phyloP scores from a whole-genome alignment of 2,113 vertebrate genomes.

The Phoenicopterus ruber region DNA sequence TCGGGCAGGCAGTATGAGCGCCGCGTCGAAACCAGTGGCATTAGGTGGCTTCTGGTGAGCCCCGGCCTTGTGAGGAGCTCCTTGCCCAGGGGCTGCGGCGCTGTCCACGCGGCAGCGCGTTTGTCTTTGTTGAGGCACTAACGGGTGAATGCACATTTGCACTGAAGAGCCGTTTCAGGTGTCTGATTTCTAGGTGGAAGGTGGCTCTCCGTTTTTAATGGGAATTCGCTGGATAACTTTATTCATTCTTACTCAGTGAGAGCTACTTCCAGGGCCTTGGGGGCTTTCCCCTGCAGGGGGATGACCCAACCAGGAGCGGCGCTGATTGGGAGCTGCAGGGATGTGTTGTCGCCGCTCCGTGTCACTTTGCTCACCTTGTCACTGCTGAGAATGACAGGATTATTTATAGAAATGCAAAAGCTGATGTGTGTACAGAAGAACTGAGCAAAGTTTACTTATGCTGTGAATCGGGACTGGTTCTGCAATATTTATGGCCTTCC shows the following conservation, averaged over 20 bases:
- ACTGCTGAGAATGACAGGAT: background rate
- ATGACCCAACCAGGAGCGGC: fast-evolving
- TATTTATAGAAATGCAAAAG: fast-evolving
- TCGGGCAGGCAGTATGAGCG: background rate
- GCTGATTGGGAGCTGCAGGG: background rate
- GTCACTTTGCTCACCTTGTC: background rate
- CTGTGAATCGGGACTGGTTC: background rate
- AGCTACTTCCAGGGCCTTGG: too few species aligned
- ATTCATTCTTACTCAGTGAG: too few species aligned
- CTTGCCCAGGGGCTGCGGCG: background rate
- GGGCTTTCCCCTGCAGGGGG: background rate
- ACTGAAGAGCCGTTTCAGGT: fast-evolving
- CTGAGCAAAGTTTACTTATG: background rate
- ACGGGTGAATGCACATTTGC: fast-evolving
- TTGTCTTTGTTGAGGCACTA: fast-evolving
- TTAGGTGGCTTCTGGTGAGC: background rate
- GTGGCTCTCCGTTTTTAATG: fast-evolving
- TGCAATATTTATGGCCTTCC: fast-evolving
- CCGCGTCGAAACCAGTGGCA: fast-evolving
- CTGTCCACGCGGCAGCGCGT: fast-evolving
- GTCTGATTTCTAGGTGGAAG: fast-evolving
- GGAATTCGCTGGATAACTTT: background rate
- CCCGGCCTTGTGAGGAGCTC: background rate
- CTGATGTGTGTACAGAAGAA: background rate
- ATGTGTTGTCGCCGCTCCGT: background rate